Percentiles rank a stretch among this genome's conserved stretches.
Conservation (phyloP, 37 sponge, comb jelly and placozoan species). For the Crambe crambe region DNA sequence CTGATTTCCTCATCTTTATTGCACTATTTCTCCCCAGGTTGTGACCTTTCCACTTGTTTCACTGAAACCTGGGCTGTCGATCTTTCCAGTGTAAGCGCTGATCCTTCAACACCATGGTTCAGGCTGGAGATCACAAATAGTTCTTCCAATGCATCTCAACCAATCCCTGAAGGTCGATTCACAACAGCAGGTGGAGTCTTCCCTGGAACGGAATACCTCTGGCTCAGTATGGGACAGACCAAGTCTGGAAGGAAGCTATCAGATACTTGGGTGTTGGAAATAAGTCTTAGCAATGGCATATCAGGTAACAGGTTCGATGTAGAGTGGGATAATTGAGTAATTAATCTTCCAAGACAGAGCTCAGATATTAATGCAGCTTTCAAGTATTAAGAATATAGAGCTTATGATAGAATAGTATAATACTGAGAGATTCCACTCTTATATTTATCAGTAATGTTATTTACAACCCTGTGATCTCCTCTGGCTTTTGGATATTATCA, state of each 20-base stretch:
- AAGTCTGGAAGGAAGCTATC: slow-evolving; percentile 17
- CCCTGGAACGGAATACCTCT: slow-evolving; percentile 15
- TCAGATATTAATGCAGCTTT: too few species aligned
- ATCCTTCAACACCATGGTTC: background rate
- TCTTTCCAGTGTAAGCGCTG: background rate
- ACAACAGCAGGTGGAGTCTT: slow-evolving; percentile 27
- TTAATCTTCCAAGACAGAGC: too few species aligned
- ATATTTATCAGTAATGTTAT: too few species aligned
- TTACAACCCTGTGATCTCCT: too few species aligned
- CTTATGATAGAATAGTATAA: too few species aligned
- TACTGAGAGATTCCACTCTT: too few species aligned
- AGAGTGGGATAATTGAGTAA: background rate
- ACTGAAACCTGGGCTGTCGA: slow-evolving; percentile 47
- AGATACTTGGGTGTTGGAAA: slow-evolving; percentile 43
- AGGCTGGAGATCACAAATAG: too few species aligned
- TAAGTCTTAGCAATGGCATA: background rate
- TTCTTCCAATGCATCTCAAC: background rate
- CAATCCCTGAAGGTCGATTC: slow-evolving; percentile 4
- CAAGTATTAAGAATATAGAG: too few species aligned
- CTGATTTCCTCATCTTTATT: too few species aligned
- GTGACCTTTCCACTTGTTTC: slow-evolving; percentile 5
- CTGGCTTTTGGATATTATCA: too few species aligned
- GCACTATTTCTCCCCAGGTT: too few species aligned
- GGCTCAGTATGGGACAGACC: slow-evolving; percentile 54
- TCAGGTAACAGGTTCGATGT: background rate